Evolutionary conservation across 2,797 vertebrate genomes (phyloP).

Genomic region (Dicrostonyx torquatus): DNA sequence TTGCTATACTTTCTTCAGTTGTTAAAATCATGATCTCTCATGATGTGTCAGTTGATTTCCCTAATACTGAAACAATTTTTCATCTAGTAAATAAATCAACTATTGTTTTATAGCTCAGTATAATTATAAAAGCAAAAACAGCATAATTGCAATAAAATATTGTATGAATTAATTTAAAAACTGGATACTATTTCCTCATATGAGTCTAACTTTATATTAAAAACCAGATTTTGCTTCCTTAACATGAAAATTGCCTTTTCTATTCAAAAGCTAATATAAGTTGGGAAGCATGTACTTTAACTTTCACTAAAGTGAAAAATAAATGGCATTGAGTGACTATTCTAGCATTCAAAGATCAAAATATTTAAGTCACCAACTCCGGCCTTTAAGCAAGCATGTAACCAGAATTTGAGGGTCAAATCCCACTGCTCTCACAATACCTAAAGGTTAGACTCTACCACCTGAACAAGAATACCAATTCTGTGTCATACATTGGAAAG

Average conservation of each 20-base stretch:
- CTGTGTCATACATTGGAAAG: neutral
- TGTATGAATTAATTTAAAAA: constrained; percentile 36
- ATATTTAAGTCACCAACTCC: neutral
- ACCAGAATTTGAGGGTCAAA: neutral
- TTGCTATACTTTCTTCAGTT: neutral
- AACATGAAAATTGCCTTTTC: constrained; percentile 34
- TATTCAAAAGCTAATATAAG: neutral
- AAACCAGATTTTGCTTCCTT: neutral
- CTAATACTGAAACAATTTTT: constrained; percentile 33
- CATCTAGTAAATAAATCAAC: neutral
- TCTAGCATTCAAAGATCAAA: neutral
- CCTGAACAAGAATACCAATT: neutral
- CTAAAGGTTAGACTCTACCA: neutral
- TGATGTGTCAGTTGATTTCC: neutral
- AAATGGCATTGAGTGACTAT: neutral
- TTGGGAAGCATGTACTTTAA: neutral
- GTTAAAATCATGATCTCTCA: neutral
- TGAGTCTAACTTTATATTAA: neutral
- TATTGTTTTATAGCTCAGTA: constrained; percentile 23
- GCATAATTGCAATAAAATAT: constrained; percentile 27
- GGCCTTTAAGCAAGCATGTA: neutral
- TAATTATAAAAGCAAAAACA: constrained; percentile 31
- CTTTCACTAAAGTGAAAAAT: constrained; percentile 26
- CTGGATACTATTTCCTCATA: neutral
- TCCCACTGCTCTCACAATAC: neutral